Base-by-base conservation (phyloP, 1,140 invertebrate genomes). In the Stratiolaelaps scimitus region DNA sequence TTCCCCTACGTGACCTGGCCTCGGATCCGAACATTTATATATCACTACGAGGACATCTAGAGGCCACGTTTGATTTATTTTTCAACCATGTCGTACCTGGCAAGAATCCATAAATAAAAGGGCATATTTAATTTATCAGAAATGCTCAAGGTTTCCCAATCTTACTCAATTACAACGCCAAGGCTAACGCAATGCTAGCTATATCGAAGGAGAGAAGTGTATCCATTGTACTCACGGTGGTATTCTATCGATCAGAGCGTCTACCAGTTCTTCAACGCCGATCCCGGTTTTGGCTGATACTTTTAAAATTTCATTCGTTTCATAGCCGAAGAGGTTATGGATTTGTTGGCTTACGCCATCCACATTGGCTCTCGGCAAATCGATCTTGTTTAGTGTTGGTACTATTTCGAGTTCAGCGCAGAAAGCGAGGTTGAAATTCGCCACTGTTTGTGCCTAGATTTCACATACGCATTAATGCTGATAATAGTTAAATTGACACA, bases 371-470 rank as follows among this genome's bases (percentile, higher is more conserved):
- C 85, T 82, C 72, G 90, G 90, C 48, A 98, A 80, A 76, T 98
- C 94, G 66, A 98, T 89, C 80, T 98, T 98, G 75, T 98, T 98
- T 2, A 98, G 78, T 1, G 93, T 89, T 7, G 94, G 93, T 72
- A 98, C 84, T 67, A 98, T 86, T 1, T 78, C 75, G 23, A 96
- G 74, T 71, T 92, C 82, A 66, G 82, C 82, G 45, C 83, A 83
- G 78, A 90, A 87, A 0, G 94, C 93, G 64, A 97, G 76, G 72
- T 90, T 90, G 76, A 92, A 96, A 72, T 98, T 97, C 10, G 94
- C 92, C 15, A 98, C 88, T 1, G 94, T 98, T 76, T 98, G 95
- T 1, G 94, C 94, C 79, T 98, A 92, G 43, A 98, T 85, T 17
- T 90, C 91, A 46, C 43, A n/a, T 26, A 43, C 28, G 26, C 20